Evolutionary conservation across 2,113 vertebrate species (phyloP), one percentile per base, ranked within the genome.

Genomic region (Grus americana): DNA sequence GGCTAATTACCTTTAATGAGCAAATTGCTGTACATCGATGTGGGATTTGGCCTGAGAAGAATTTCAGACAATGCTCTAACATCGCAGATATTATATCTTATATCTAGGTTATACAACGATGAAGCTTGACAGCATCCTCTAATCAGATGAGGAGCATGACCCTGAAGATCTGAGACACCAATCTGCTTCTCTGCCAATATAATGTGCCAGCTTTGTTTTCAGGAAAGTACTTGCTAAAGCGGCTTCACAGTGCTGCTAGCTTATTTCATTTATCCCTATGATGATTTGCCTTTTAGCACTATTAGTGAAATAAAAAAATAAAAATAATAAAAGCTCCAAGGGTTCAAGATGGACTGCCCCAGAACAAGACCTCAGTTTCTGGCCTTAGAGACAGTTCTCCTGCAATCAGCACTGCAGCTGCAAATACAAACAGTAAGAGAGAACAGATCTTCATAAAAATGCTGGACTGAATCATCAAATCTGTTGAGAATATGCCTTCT

Each of bases 401-500:
- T 49, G 34, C 79, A 94, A 81, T 81, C 85, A 91, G 75, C 76
- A 84, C 63, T 81, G 85, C 59, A 75, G 59, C 44, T 93, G 54
- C 86, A 91, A 95, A 94, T 22, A 73, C 36, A 90, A 95, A 94
- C 81, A 95, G 78, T 52, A 70, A 71, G 73, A 81, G 47, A 76
- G 68, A 92, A 78, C 73, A 93, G 79, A 92, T 80, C 85, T 44
- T 72, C 81, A 85, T 86, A 57, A 81, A 93, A 94, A 93, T 90
- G 27, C 82, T 85, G 68, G 76, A 95, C 83, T 92, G 93, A 94
- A 92, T 96, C 96, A 97, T 93, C 88, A 78, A 32, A 72, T 95
- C 96, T 95, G 92, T 95, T 78, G 83, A 95, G 91, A 96, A 83
- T 75, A 94, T 85, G 86, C 38, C 86, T 93, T 94, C 78, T 73